Conservation (phyloP, 2,888 invertebrate species). For the Tipula vernalis region DNA sequence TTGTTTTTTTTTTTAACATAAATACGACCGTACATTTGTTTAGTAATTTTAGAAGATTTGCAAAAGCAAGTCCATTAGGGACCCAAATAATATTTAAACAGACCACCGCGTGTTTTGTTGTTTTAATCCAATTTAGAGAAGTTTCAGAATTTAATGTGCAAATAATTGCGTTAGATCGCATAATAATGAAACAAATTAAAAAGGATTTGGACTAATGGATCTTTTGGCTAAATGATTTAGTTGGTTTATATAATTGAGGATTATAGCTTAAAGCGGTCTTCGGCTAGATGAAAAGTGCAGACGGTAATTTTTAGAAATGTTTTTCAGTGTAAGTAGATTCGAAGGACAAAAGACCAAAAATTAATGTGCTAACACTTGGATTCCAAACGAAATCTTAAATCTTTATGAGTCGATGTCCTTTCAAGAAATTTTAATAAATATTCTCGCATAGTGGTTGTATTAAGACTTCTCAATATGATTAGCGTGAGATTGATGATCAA, state of each 20-base stretch:
- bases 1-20: too few species aligned
- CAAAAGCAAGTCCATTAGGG: not conserved
- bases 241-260: not conserved
- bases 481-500: too few species aligned
- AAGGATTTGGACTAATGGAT: not conserved
- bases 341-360: too few species aligned
- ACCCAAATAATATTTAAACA: not conserved
- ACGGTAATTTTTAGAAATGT: not conserved
- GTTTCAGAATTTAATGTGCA: not conserved
- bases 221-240: not conserved
- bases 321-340: too few species aligned
- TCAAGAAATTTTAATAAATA: too few species aligned
- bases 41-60: not conserved
- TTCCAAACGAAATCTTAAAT: too few species aligned
- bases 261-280: not conserved
- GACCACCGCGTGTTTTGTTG: not conserved
- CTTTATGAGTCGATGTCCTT: too few species aligned
- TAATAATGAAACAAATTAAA: not conserved
- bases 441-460: too few species aligned
- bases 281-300: not conserved
- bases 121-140: not conserved
- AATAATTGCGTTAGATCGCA: not conserved
- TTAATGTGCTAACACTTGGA: too few species aligned
- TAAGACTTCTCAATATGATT: too few species aligned
- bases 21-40: not conserved